Percentiles rank a stretch among this genome's conserved stretches.
Evolutionary conservation across 2,797 vertebrate species (phyloP).

Genomic region (Setipinna tenuifilis): DNA sequence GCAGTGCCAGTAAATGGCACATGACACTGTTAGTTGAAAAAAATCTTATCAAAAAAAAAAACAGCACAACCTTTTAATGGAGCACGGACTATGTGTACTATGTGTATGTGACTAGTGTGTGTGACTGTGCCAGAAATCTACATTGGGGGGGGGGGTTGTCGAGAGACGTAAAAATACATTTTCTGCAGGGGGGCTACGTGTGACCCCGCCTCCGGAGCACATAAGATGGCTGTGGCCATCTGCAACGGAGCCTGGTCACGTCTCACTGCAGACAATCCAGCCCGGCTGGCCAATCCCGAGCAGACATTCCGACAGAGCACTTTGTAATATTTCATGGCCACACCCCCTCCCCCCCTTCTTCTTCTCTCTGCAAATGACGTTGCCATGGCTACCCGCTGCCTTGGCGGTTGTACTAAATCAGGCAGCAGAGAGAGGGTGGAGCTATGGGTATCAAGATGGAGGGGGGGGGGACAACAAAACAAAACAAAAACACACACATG

Average conservation of each 20-base stretch:
- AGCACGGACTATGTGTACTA: not conserved
- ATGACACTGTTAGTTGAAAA: not conserved
- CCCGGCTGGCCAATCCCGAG: slow-evolving; percentile 64
- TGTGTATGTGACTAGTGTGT: too few species aligned
- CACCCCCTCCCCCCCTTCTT: slow-evolving; percentile 36
- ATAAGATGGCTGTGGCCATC: slow-evolving; percentile 40
- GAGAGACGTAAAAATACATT: slow-evolving; percentile 49
- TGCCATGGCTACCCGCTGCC: slow-evolving; percentile 65
- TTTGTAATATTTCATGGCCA: slow-evolving; percentile 45
- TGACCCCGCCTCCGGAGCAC: slow-evolving; percentile 42
- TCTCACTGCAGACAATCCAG: slow-evolving; percentile 74
- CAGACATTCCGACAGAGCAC: slow-evolving; percentile 53
- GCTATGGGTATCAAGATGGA: slow-evolving; percentile 46
- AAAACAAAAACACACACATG: not conserved
- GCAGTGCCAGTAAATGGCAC: not conserved
- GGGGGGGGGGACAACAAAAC: not conserved
- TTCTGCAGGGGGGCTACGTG: slow-evolving; percentile 40
- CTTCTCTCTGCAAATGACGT: slow-evolving; percentile 45
- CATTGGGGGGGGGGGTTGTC: slow-evolving; percentile 23
- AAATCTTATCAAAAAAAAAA: not conserved
- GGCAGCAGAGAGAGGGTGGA: slow-evolving; percentile 49
- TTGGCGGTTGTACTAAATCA: slow-evolving; percentile 34
- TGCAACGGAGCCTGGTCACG: slow-evolving; percentile 65
- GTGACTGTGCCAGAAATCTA: slow-evolving; percentile 37
- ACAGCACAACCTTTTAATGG: not conserved